Conservation (phyloP, 2,113 vertebrate species). For the Semnopithecus entellus region DNA sequence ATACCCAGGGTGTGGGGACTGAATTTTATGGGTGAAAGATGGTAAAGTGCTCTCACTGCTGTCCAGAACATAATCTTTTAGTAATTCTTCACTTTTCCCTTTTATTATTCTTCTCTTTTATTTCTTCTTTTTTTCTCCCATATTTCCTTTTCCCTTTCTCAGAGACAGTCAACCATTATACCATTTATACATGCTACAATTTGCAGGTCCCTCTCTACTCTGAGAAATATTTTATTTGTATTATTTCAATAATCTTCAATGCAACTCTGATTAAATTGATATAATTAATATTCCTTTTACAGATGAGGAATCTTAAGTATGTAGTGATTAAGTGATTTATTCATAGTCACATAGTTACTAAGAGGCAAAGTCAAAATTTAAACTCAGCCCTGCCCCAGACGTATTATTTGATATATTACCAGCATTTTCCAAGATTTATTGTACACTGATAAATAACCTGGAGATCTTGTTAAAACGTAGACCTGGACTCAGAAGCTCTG, state of each 20-base stretch:
- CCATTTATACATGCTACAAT: background rate
- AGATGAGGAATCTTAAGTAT: background rate
- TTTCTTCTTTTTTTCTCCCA: background rate
- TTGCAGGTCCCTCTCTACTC: background rate
- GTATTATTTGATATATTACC: background rate
- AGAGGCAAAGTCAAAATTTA: background rate
- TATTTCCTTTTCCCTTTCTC: background rate
- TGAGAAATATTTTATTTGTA: background rate
- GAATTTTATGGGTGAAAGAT: background rate
- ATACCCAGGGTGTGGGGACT: background rate
- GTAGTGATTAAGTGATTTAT: background rate
- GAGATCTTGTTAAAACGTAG: background rate
- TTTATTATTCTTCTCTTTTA: background rate
- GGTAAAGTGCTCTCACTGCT: background rate
- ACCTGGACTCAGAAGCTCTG: background rate
- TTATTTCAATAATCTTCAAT: background rate
- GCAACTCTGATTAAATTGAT: background rate
- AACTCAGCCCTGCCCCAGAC: background rate
- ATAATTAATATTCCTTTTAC: background rate
- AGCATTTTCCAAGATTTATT: background rate
- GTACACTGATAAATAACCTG: no score
- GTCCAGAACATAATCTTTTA: background rate
- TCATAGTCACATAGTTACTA: background rate
- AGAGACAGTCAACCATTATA: background rate
- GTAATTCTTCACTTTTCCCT: background rate